phyloP scores from a whole-genome alignment of 2,888 invertebrate genomes.

The Therioaphis trifolii region DNA sequence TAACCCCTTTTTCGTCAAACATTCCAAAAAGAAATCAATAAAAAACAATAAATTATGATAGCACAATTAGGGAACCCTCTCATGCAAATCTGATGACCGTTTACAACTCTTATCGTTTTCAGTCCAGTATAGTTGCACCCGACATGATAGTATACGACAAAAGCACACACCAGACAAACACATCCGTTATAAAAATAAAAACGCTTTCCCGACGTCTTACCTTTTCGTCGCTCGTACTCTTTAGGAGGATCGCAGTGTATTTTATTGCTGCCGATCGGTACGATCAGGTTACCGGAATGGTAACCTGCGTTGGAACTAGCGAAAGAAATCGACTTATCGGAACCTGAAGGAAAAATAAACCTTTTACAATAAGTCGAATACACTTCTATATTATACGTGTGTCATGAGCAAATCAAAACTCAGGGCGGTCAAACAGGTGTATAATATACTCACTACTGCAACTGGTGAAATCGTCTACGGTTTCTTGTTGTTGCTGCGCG shows the following conservation, averaged over 20 bases:
- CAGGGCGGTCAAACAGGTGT: no score
- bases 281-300: slow-evolving; percentile 80
- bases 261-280: slow-evolving; percentile 83
- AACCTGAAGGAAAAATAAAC: slow-evolving; percentile 20
- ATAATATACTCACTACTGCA: slow-evolving; percentile 33
- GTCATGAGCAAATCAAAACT: no score
- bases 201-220: not conserved
- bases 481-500: not conserved
- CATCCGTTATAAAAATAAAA: no score
- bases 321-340: slow-evolving; percentile 45
- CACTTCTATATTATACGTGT: not conserved
- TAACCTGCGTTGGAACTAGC: not conserved
- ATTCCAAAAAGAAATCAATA: slow-evolving; percentile 17
- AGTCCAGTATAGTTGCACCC: slow-evolving; percentile 7
- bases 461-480: slow-evolving; percentile 25
- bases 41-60: slow-evolving; percentile 11
- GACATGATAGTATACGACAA: slow-evolving; percentile 19
- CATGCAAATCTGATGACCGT: not conserved
- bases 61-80: not conserved
- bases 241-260: slow-evolving; percentile 82
- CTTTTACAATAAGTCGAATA: not conserved
- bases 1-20: slow-evolving; percentile 45
- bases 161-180: slow-evolving; percentile 49
- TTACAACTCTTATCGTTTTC: slow-evolving; percentile 11
- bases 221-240: slow-evolving; percentile 69